phyloP scores from a whole-genome alignment of 2,797 vertebrate species.

The Enteromius argenteus region DNA sequence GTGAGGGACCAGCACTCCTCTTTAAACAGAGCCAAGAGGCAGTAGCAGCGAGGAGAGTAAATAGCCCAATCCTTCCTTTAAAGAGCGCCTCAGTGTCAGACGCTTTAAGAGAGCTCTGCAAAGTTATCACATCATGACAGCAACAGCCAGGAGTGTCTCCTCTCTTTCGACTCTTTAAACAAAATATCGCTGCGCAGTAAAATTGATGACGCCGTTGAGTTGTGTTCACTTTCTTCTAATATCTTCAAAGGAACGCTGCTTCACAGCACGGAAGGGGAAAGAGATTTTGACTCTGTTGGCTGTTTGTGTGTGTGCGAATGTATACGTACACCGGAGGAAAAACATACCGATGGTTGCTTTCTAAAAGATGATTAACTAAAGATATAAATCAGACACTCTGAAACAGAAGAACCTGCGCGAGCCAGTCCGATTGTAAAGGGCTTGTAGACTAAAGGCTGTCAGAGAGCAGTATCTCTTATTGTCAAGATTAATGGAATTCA shows the following conservation, averaged over 20 bases:
- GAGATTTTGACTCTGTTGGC: conserved; percentile 38
- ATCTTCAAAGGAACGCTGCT: conserved; percentile 68
- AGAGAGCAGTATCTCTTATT: conserved; percentile 60
- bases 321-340: conserved; percentile 44
- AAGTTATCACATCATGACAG: conserved; percentile 63
- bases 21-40: conserved; percentile 20
- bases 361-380: conserved; percentile 65
- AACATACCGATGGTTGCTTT: conserved; percentile 62
- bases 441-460: conserved; percentile 57
- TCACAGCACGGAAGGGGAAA: conserved; percentile 58
- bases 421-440: conserved; percentile 61
- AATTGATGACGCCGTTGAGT: conserved; percentile 67
- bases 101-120: conserved; percentile 53
- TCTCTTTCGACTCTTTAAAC: conserved; percentile 68
- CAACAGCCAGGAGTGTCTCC: conserved; percentile 62
- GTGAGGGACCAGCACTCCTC: conserved; percentile 17
- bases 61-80: conserved; percentile 61
- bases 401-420: conserved; percentile 58
- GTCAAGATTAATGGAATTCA: conserved; percentile 62
- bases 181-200: conserved; percentile 66
- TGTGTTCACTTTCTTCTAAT: conserved; percentile 69
- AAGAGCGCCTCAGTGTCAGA: conserved; percentile 61
- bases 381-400: conserved; percentile 58
- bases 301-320: conserved; percentile 42
- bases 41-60: conserved; percentile 50